Evolutionary conservation across 2,888 invertebrate species (phyloP).

Genomic region (Ectobius pallidus): DNA sequence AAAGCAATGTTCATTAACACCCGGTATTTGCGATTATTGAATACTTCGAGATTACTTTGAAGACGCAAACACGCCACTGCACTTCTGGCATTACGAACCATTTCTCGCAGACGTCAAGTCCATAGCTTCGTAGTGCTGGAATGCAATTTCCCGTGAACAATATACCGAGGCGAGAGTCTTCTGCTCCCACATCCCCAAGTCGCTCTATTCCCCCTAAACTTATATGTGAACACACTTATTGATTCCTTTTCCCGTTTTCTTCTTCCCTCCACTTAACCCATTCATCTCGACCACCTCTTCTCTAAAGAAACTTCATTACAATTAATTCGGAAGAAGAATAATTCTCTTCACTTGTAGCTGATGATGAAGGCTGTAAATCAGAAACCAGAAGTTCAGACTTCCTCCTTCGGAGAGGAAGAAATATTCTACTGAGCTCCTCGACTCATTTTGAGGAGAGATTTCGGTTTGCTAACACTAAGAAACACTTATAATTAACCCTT

Average conservation of each 20-base stretch:
- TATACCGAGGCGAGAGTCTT: conserved; percentile 16
- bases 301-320: background rate
- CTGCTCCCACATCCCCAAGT: background rate
- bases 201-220: background rate
- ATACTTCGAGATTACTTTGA: no score
- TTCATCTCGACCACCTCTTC: background rate
- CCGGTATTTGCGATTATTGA: no score
- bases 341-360: background rate
- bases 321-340: background rate
- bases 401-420: no score
- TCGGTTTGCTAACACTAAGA: no score
- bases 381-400: no score
- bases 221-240: background rate
- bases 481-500: no score
- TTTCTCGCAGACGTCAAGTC: conserved; percentile 28
- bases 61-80: background rate
- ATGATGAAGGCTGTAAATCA: no score
- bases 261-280: background rate
- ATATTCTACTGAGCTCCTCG: no score
- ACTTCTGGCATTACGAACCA: background rate
- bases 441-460: no score
- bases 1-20: no score
- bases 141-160: conserved; percentile 34
- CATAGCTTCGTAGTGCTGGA: conserved; percentile 19
- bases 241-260: background rate